A percentile compares a stretch with the other conserved stretches of the same genome.
Evolutionary conservation across 2,113 vertebrate genomes (phyloP).

Genomic region (Ammodytes marinus): DNA sequence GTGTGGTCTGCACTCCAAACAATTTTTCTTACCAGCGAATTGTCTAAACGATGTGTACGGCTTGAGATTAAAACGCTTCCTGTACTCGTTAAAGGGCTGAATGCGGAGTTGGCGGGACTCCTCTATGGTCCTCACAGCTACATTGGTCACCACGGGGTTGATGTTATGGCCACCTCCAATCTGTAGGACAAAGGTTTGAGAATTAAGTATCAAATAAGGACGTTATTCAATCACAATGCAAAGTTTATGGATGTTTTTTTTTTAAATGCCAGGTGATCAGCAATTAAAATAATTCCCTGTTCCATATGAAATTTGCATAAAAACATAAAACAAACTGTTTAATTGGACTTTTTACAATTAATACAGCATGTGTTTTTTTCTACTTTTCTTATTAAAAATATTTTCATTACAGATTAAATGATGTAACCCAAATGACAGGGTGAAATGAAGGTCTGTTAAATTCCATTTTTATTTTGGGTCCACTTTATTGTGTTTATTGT

Average conservation of each 20-base stretch:
- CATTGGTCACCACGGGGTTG: conserved; percentile 50
- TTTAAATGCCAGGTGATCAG: neutral
- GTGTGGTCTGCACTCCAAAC: neutral
- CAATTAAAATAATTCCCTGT: neutral
- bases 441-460: neutral
- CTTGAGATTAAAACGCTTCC: conserved; percentile 76
- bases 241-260: neutral
- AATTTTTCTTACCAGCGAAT: conserved; percentile 66
- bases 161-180: conserved; percentile 76
- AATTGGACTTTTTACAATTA: no score
- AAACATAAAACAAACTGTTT: neutral
- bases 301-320: neutral
- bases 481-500: neutral
- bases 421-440: neutral
- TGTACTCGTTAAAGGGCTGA: conserved; percentile 79
- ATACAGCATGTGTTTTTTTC: neutral
- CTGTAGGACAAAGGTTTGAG: conserved; percentile 21
- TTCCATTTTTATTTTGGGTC: no score
- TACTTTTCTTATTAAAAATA: neutral
- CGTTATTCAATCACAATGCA: neutral
- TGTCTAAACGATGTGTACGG: conserved; percentile 73
- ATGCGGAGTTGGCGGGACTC: conserved; percentile 75
- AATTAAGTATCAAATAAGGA: neutral
- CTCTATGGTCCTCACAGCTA: conserved; percentile 65
- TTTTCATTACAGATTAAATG: neutral